These are phyloP conservation scores for Eilema caniola DNA, from an alignment of 2,888 invertebrate genomes.

Conservation along the genomic window DNA sequence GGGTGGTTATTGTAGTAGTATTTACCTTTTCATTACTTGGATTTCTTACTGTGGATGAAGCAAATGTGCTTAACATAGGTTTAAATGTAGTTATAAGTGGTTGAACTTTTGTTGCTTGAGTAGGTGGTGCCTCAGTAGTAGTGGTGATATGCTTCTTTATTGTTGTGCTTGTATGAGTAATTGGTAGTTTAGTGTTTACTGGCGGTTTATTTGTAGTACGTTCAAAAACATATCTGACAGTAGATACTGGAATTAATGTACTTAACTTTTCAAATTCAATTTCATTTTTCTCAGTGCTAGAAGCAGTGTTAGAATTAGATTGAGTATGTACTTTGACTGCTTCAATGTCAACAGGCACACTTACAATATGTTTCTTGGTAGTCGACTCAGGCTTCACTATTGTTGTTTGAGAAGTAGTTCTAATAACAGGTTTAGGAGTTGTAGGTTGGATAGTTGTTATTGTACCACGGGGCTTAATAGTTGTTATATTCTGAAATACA, in stretches of 20 bases:
- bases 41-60: conserved; percentile 48
- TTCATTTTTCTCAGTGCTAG: conserved; percentile 60
- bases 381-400: conserved; percentile 44
- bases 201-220: conserved; percentile 59
- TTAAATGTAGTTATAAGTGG: conserved; percentile 41
- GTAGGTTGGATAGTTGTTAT: conserved; percentile 42
- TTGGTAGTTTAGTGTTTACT: conserved; percentile 53
- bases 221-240: conserved; percentile 66
- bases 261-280: conserved; percentile 68
- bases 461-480: conserved; percentile 19
- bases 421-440: conserved; percentile 34
- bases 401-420: conserved; percentile 45
- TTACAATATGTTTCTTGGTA: conserved; percentile 43
- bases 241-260: conserved; percentile 73
- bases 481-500: conserved; percentile 20
- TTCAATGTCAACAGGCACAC: conserved; percentile 40
- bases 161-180: conserved; percentile 40
- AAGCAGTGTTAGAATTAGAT: conserved; percentile 45
- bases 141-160: conserved; percentile 46
- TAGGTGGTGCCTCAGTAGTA: conserved; percentile 30
- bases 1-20: conserved; percentile 77
- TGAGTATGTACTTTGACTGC: conserved; percentile 45
- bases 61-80: conserved; percentile 43
- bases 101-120: conserved; percentile 28
- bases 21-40: conserved; percentile 67